Evolutionary conservation across 2,113 vertebrate genomes (phyloP).

Genomic region (Oryzias celebensis): DNA sequence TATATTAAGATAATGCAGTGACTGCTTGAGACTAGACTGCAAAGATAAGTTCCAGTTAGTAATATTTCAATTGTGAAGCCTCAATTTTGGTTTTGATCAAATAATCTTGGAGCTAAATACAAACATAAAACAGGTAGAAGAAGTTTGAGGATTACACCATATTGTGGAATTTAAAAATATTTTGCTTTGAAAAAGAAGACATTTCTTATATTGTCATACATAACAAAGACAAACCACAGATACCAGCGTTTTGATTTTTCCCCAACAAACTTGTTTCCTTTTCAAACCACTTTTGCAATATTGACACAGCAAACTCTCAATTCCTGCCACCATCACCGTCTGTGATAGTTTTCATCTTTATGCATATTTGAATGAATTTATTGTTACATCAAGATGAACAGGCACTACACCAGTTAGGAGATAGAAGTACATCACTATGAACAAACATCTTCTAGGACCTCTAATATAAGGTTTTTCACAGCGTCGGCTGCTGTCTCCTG

Average conservation of each 20-base stretch:
- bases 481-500: conserved; percentile 61
- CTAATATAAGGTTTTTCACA: conserved; percentile 71
- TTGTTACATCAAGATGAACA: conserved; percentile 81
- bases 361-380: conserved; percentile 80
- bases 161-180: too few relatives aligned
- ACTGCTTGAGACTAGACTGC: too few relatives aligned
- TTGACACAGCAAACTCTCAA: conserved; percentile 74
- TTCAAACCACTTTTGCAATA: conserved; percentile 76
- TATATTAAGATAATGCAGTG: too few relatives aligned
- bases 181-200: too few relatives aligned
- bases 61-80: too few relatives aligned
- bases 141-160: too few relatives aligned
- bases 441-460: conserved; percentile 76
- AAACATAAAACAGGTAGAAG: too few relatives aligned
- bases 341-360: conserved; percentile 76
- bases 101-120: too few relatives aligned
- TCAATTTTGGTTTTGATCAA: too few relatives aligned
- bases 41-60: too few relatives aligned
- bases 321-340: conserved; percentile 62
- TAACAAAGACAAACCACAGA: conserved; percentile 33
- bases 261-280: conserved; percentile 75
- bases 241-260: conserved; percentile 57
- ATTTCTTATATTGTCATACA: too few relatives aligned
- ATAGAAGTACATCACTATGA: conserved; percentile 81
- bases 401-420: conserved; percentile 83